Evolutionary conservation across 2,888 invertebrate genomes (phyloP).

Genomic region (Chaetogeoica ovagalla): DNA sequence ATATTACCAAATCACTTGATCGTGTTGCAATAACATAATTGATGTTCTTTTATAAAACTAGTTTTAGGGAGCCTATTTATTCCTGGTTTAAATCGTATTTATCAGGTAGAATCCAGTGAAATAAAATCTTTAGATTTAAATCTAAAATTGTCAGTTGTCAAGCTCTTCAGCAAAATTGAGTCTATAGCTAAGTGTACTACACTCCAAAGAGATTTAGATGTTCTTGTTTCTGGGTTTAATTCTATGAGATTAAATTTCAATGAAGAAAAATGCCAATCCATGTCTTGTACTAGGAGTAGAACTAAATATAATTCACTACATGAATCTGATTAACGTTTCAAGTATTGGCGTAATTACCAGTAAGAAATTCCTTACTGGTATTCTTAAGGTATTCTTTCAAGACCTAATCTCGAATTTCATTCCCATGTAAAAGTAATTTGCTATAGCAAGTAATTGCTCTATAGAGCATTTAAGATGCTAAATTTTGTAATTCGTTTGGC

Average conservation of each 20-base stretch:
- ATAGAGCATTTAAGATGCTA: background rate
- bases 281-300: background rate
- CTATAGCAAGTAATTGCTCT: too few relatives aligned
- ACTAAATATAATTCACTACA: background rate
- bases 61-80: too few relatives aligned
- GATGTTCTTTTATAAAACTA: too few relatives aligned
- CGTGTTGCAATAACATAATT: too few relatives aligned
- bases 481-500: background rate
- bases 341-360: background rate
- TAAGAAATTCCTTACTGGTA: conserved; percentile 19
- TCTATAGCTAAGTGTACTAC: background rate
- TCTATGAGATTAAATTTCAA: background rate
- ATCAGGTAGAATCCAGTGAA: too few relatives aligned
- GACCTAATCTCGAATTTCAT: background rate
- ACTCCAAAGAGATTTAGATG: background rate
- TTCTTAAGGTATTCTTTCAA: conserved; percentile 10
- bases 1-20: too few relatives aligned
- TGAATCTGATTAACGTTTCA: conserved; percentile 1
- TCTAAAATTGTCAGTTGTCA: too few relatives aligned
- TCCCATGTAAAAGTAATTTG: background rate
- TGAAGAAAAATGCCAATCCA: background rate
- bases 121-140: too few relatives aligned
- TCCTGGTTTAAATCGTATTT: too few relatives aligned
- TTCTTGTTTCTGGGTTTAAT: background rate
- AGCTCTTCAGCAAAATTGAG: background rate